These are phyloP conservation scores for Andrena chrysosceles DNA, from an alignment of 2,888 invertebrate species.

Conservation along the genomic window DNA sequence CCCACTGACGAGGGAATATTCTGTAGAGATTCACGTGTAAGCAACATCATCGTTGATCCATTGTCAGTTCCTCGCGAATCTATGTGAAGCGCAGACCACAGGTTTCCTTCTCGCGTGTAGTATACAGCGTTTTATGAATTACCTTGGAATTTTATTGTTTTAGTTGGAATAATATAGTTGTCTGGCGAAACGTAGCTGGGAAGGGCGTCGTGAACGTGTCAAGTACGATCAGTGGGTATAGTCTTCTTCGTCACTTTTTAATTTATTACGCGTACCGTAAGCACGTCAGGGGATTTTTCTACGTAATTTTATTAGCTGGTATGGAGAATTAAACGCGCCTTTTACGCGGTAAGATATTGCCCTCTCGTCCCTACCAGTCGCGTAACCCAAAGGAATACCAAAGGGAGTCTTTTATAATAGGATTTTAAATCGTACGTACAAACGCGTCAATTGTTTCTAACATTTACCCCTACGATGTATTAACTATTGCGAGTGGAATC, in stretches of 20 bases:
- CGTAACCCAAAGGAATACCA: constrained; percentile 65
- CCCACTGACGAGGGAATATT: too few species aligned
- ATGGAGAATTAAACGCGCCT: background rate
- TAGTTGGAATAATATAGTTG: too few species aligned
- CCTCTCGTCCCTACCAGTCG: constrained; percentile 1
- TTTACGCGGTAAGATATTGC: background rate
- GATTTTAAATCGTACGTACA: constrained; percentile 37
- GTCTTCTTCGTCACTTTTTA: background rate
- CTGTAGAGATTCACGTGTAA: too few species aligned
- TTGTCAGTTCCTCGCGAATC: too few species aligned
- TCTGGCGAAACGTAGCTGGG: too few species aligned
- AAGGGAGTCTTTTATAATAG: constrained; percentile 60
- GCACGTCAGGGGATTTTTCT: background rate
- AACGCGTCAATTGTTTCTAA: constrained; percentile 41
- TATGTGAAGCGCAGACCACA: too few species aligned
- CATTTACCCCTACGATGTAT: background rate
- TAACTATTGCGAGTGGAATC: constrained; percentile 25
- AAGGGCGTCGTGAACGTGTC: too few species aligned
- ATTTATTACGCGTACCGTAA: background rate
- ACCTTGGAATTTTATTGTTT: too few species aligned
- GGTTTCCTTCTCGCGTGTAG: too few species aligned
- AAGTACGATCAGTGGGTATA: too few species aligned
- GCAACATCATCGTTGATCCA: too few species aligned
- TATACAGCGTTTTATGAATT: too few species aligned
- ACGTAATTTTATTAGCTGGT: background rate